Evolutionary conservation across 2,113 vertebrate genomes (phyloP).

Genomic region (pig (Sus scrofa)): T2T-Sscrofa CM000814.6:106616001-106616500

Average conservation of each 20-base stretch:
- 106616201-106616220: conserved; percentile 1
- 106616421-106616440: conserved; percentile 11
- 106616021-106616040: not conserved
- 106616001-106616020: not conserved
- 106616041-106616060: not conserved
- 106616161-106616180: not conserved
- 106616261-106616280: not conserved
- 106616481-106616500: conserved; percentile 63
- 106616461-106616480: not conserved
- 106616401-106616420: not conserved
- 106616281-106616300: conserved; percentile 33
- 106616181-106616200: not conserved
- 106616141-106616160: not conserved
- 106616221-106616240: not conserved
- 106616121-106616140: not conserved
- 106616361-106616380: not conserved
- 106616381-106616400: not conserved
- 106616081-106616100: not conserved
- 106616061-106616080: not conserved
- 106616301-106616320: conserved; percentile 9
- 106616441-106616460: conserved; percentile 1
- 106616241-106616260: not conserved
- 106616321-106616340: not conserved
- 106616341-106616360: not conserved
- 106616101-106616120: not conserved